phyloP scores from a whole-genome alignment of 2,113 vertebrate species.

The Stercorarius parasiticus region DNA sequence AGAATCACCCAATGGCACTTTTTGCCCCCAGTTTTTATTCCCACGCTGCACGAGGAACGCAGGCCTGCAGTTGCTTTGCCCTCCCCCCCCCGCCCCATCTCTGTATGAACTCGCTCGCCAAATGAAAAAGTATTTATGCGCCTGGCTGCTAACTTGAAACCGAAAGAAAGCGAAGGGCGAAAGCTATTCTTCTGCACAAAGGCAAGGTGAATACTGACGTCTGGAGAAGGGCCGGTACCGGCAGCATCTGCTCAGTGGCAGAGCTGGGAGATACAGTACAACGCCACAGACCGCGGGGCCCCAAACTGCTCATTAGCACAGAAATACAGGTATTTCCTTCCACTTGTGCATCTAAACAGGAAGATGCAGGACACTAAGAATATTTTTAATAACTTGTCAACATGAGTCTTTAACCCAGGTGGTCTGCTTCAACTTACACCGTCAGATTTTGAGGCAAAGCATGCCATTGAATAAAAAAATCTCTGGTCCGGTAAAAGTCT shows the following conservation, averaged over 20 bases:
- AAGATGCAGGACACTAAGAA: neutral
- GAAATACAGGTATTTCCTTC: neutral
- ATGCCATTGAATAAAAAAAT: neutral
- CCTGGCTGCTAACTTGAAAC: neutral
- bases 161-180: neutral
- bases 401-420: neutral
- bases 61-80: neutral
- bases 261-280: no score
- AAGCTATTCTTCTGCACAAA: neutral
- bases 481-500: neutral
- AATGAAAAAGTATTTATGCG: no score
- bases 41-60: neutral
- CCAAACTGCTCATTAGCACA: neutral
- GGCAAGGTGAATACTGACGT: rapidly evolving
- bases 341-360: neutral
- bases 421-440: neutral
- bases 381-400: neutral
- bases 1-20: neutral
- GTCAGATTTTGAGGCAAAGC: neutral
- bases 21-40: neutral
- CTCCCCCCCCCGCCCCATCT: neutral
- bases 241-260: neutral
- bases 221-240: neutral
- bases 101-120: neutral
- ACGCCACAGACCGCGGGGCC: neutral